Conservation (phyloP, 2,797 vertebrate species). For the Apodemus agrarius region DNA sequence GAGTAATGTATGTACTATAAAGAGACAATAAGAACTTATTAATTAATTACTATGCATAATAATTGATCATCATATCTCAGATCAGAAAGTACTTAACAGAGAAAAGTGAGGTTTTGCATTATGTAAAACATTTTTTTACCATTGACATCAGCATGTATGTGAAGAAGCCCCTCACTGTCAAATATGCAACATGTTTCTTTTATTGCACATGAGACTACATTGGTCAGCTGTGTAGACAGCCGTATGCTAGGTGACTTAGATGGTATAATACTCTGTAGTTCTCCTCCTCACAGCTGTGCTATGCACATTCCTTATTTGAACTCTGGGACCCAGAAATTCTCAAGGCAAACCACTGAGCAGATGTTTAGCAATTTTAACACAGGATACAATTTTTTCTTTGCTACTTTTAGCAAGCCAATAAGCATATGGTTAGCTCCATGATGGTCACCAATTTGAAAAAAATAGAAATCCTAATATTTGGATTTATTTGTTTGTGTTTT, state of each 20-base stretch:
- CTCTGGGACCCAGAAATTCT: constrained; percentile 78
- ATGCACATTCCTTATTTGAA: constrained; percentile 84
- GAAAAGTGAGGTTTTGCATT: not conserved
- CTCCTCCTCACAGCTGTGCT: constrained; percentile 81
- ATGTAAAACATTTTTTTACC: not conserved
- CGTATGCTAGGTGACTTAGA: constrained; percentile 75
- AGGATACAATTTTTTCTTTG: constrained; percentile 79
- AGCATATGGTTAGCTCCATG: not conserved
- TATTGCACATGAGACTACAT: not conserved
- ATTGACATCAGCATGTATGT: too few relatives aligned
- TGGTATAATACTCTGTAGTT: constrained; percentile 72
- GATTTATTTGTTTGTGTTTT: not conserved
- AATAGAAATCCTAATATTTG: not conserved
- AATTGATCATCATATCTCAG: not conserved
- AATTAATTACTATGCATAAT: not conserved
- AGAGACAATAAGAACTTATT: not conserved
- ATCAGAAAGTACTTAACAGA: not conserved
- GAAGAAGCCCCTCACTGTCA: not conserved
- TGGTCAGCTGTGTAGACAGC: constrained; percentile 76
- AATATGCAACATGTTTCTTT: not conserved
- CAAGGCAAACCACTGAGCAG: constrained; percentile 78
- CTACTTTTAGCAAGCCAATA: constrained; percentile 52
- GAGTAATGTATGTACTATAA: not conserved
- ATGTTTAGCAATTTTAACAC: constrained; percentile 80
- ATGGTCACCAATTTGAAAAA: not conserved